Conservation (phyloP, 2,113 vertebrate genomes). For the Pachyramphus minor region DNA sequence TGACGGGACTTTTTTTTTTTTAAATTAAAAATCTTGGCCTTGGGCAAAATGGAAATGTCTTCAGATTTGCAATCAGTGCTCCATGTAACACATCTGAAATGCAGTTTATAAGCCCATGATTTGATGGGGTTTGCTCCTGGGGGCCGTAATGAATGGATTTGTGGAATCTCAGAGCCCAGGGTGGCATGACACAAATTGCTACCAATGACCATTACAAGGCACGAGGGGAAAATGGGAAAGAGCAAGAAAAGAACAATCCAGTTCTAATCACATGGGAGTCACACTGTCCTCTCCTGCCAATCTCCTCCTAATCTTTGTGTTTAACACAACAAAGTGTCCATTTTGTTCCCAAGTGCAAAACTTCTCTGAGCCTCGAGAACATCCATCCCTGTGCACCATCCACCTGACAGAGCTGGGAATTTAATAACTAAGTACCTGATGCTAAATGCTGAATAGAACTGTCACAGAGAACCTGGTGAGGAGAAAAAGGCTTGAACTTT, state of each 20-base stretch:
- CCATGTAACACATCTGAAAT: constrained; percentile 65
- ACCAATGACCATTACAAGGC: background rate
- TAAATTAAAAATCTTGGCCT: constrained; percentile 72
- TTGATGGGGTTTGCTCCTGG: constrained; percentile 38
- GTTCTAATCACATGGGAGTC: background rate
- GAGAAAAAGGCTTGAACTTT: constrained; percentile 11
- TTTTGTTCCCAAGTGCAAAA: background rate
- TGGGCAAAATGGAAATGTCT: constrained; percentile 68
- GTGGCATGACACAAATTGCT: background rate
- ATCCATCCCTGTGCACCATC: background rate
- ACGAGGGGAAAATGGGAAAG: background rate
- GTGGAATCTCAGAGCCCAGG: background rate
- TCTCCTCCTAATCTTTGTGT: background rate
- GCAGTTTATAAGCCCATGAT: constrained; percentile 30
- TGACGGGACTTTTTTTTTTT: constrained; percentile 42
- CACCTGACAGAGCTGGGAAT: background rate
- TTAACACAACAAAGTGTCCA: background rate
- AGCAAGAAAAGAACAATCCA: background rate
- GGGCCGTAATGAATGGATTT: background rate
- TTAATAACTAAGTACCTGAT: background rate
- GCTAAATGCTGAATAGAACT: background rate
- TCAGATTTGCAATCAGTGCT: constrained; percentile 71
- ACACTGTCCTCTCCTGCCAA: background rate
- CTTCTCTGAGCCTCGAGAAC: background rate
- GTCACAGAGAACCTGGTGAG: background rate